Percentiles rank a stretch among this genome's conserved stretches.
phyloP scores from a whole-genome alignment of 2,888 invertebrate species.

The Hydroisotoma schaefferi region DNA sequence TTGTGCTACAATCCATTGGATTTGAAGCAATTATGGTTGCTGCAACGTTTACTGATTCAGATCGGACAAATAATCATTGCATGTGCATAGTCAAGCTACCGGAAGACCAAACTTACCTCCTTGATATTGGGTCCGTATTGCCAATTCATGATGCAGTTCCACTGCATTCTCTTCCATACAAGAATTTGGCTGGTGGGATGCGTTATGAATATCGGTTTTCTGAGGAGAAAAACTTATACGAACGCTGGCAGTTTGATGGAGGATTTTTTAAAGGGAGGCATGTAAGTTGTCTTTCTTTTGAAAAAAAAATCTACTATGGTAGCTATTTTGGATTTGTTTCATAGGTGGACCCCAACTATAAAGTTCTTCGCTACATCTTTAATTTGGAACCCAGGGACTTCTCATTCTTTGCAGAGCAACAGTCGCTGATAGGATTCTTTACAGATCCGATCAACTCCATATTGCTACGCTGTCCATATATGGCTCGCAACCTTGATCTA shows the following conservation, averaged over 20 bases:
- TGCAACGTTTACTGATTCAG: slow-evolving; percentile 29
- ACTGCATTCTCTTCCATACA: slow-evolving; percentile 27
- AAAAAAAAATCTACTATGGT: too few relatives aligned
- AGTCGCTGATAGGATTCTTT: slow-evolving; percentile 9
- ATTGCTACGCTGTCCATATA: slow-evolving; percentile 26
- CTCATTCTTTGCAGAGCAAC: slow-evolving; percentile 17
- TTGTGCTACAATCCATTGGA: slow-evolving; percentile 28
- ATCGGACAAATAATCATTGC: slow-evolving; percentile 27
- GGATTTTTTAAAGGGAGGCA: slow-evolving; percentile 19
- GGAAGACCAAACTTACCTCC: slow-evolving; percentile 26
- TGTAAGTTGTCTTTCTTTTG: too few relatives aligned
- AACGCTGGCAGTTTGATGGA: slow-evolving; percentile 26
- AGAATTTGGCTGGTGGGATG: slow-evolving; percentile 20
- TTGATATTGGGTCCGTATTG: slow-evolving; percentile 34
- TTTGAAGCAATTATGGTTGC: slow-evolving; percentile 28
- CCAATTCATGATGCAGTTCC: slow-evolving; percentile 34
- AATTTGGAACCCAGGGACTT: slow-evolving; percentile 15
- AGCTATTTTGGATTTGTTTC: too few relatives aligned
- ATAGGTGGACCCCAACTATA: slow-evolving; percentile 15
- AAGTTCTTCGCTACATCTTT: slow-evolving; percentile 21
- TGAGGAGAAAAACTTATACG: slow-evolving; percentile 6
- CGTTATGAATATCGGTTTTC: slow-evolving; percentile 23
- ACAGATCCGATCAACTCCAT: slow-evolving; percentile 11
- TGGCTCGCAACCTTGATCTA: slow-evolving; percentile 30
- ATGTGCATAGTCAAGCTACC: slow-evolving; percentile 33